These are phyloP conservation scores for Bombus picipes DNA, from an alignment of 1,140 invertebrate species.

Conservation along the genomic window DNA sequence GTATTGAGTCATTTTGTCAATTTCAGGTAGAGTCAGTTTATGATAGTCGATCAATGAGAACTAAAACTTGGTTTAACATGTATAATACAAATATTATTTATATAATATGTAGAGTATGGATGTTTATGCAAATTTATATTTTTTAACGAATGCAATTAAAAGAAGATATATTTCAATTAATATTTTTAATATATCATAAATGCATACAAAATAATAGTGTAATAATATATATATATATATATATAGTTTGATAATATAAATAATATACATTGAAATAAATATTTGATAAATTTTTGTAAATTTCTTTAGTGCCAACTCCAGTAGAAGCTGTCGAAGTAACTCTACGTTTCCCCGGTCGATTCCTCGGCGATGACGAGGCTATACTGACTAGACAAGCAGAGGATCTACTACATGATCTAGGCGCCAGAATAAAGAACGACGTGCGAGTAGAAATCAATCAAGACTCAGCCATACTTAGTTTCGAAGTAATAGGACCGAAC, in stretches of 20 bases:
- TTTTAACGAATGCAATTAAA: no score
- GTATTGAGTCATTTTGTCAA: not conserved
- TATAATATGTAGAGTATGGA: not conserved
- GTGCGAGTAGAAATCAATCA: conserved; percentile 83
- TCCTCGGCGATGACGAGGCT: conserved; percentile 81
- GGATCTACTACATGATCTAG: conserved; percentile 82
- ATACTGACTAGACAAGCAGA: conserved; percentile 83
- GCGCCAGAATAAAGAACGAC: conserved; percentile 83
- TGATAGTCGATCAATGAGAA: not conserved
- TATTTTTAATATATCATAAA: no score
- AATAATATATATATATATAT: not conserved
- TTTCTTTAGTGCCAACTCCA: conserved; percentile 83
- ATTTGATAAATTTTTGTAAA: conserved; percentile 42
- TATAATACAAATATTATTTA: not conserved
- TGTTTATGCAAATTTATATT: no score
- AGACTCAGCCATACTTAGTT: conserved; percentile 84
- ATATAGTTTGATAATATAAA: not conserved
- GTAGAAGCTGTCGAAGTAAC: conserved; percentile 85
- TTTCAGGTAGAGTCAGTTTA: not conserved
- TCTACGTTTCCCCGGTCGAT: conserved; percentile 85
- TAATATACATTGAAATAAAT: not conserved
- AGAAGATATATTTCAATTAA: no score
- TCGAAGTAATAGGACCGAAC: conserved; percentile 85
- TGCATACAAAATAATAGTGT: no score
- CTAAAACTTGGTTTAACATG: not conserved